Evolutionary conservation across 2,888 invertebrate genomes (phyloP).

Genomic region (Sphaerophoria taeniata): DNA sequence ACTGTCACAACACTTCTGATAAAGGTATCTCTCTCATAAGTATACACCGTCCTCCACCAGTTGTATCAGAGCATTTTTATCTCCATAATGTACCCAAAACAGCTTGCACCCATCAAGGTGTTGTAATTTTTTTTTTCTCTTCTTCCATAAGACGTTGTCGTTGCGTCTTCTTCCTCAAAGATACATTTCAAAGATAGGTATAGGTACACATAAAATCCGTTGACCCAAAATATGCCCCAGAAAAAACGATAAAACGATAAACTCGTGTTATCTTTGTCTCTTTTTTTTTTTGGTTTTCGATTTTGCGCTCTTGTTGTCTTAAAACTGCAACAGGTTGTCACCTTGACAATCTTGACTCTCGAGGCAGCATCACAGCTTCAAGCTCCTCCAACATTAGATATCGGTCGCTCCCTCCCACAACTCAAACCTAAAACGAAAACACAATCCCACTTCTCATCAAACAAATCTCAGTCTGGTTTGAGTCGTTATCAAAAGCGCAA

Average conservation of each 20-base stretch:
- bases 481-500: constrained; percentile 54
- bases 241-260: constrained; percentile 27
- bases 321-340: constrained; percentile 71
- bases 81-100: not conserved
- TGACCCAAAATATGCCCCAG: constrained; percentile 57
- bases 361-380: no score
- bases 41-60: not conserved
- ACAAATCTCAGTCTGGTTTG: constrained; percentile 44
- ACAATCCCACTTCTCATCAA: constrained; percentile 5
- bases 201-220: constrained; percentile 49
- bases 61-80: not conserved
- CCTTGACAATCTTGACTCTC: constrained; percentile 55
- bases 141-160: not conserved
- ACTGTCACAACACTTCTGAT: constrained; percentile 31
- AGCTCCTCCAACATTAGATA: constrained; percentile 3
- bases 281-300: constrained; percentile 11
- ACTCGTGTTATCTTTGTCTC: not conserved
- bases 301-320: constrained; percentile 58
- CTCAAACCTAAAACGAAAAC: constrained; percentile 11
- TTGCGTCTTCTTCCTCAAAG: constrained; percentile 44
- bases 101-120: constrained; percentile 41
- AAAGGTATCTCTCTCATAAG: not conserved
- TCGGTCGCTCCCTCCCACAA: constrained; percentile 57
- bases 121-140: not conserved
- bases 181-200: constrained; percentile 20